Conservation (phyloP, 2,888 invertebrate genomes). For the Microctonus brassicae region DNA sequence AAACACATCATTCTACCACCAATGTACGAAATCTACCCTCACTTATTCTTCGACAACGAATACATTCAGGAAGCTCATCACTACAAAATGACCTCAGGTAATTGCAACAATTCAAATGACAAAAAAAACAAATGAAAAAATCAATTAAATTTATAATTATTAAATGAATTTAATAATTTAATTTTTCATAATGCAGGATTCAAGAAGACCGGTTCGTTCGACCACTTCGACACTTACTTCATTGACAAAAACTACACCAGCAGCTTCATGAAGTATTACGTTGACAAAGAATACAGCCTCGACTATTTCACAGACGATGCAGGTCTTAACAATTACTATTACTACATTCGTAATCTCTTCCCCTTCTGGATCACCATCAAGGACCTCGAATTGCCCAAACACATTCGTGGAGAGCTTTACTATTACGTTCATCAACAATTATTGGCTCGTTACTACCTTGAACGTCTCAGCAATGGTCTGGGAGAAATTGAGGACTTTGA, state of each 20-base stretch:
- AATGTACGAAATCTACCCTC: constrained; percentile 81
- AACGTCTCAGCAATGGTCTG: constrained; percentile 77
- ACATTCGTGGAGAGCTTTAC: constrained; percentile 77
- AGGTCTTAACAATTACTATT: constrained; percentile 78
- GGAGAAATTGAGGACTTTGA: constrained; percentile 75
- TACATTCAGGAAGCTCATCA: constrained; percentile 77
- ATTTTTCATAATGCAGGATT: constrained; percentile 36
- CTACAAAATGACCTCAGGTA: constrained; percentile 71
- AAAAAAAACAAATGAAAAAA: background rate
- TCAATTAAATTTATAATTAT: background rate
- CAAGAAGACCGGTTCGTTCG: constrained; percentile 35
- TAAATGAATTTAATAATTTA: background rate
- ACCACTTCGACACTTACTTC: constrained; percentile 69
- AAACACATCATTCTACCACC: constrained; percentile 79
- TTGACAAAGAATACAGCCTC: constrained; percentile 74
- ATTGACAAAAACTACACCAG: constrained; percentile 77
- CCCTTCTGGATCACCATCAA: constrained; percentile 78
- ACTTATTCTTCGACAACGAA: constrained; percentile 78
- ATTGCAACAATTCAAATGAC: constrained; percentile 50
- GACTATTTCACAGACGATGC: constrained; percentile 81
- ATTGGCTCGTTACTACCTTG: constrained; percentile 79
- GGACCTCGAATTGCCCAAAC: constrained; percentile 72
- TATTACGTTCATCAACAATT: constrained; percentile 78
- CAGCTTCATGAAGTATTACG: constrained; percentile 69
- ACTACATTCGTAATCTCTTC: constrained; percentile 76